Evolutionary conservation across 2,797 vertebrate genomes (phyloP), one percentile per base, ranked within the genome.

Genomic region (Sphenopsis melanotis): DNA sequence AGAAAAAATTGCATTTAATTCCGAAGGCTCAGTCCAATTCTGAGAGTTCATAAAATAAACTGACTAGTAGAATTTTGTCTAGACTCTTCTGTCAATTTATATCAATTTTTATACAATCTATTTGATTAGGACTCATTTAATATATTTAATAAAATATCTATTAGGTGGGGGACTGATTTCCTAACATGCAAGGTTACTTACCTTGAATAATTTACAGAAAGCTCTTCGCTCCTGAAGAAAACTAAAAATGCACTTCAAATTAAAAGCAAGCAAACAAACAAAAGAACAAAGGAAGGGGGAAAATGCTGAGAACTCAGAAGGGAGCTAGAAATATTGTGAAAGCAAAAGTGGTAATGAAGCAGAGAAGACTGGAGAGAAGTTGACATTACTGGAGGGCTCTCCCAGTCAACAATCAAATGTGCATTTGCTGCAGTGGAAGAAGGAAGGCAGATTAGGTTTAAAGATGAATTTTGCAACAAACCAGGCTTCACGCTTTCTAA

Each of bases 311-410:
- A 93, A 87, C 52, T 87, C 84, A 75, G 72, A 82, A 59, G 23
- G 32, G 22, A 82, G 29, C 26, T 68, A 60, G 24, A 89, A 87
- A 46, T 53, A 83, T n/a, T 87, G 50, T 81, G 57, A 91, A 89
- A 90, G 41, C 6, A 81, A 36, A 87, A 87, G 61, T 21, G n/a
- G 56, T 64, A 94, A 89, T 64, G 76, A 95, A 94, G 87, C 68
- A 91, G 34, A 77, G 84, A 91, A 89, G 64, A 87, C 15, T 49
- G 52, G 30, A 83, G 37, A 80, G 52, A 93, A 93, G 68, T 57
- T 96, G 91, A 87, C 76, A 81, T 95, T 87, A 89, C 61, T 86
- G 82, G 53, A 95, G 61, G 84, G 61, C 46, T 90, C 42, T 78
- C 42, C 26, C 22, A 64, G 39, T 71, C 64, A 78, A 66, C 30